phyloP scores from a whole-genome alignment of 2,888 invertebrate genomes.

The Cryptocheilus praepositus region DNA sequence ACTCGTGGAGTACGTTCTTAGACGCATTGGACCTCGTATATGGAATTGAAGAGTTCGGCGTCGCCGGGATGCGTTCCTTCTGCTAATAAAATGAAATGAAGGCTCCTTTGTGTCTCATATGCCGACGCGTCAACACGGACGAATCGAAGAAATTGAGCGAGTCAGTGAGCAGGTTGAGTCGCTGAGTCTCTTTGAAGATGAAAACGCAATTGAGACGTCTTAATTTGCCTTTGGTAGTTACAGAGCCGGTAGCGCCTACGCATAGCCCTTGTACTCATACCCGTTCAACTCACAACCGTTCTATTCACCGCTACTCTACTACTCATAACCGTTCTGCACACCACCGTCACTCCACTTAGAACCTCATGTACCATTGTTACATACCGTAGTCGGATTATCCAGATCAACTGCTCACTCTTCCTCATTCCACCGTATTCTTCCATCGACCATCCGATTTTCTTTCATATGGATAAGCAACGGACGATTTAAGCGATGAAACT shows the following conservation, averaged over 20 bases:
- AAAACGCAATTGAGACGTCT: constrained; percentile 66
- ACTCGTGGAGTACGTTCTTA: no score
- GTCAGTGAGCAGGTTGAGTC: no score
- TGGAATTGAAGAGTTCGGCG: constrained; percentile 6
- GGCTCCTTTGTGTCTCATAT: constrained; percentile 57
- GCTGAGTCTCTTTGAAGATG: constrained; percentile 64
- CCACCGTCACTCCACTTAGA: not conserved
- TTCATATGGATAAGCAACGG: no score
- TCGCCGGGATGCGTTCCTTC: constrained; percentile 59
- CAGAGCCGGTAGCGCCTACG: constrained; percentile 16
- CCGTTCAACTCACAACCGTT: not conserved
- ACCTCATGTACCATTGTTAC: no score
- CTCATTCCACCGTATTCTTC: no score
- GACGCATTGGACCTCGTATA: no score
- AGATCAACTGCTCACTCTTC: no score
- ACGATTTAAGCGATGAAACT: no score
- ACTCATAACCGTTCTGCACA: not conserved
- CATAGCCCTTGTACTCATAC: constrained; percentile 16
- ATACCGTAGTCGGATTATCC: no score
- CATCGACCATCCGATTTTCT: no score
- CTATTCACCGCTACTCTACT: constrained; percentile 2
- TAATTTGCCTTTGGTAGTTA: constrained; percentile 50
- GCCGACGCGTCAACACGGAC: constrained; percentile 5
- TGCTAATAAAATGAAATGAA: constrained; percentile 70
- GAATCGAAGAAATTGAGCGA: constrained; percentile 29